Conservation (phyloP, 2,888 invertebrate genomes). For the Sarcophaga subvicina region DNA sequence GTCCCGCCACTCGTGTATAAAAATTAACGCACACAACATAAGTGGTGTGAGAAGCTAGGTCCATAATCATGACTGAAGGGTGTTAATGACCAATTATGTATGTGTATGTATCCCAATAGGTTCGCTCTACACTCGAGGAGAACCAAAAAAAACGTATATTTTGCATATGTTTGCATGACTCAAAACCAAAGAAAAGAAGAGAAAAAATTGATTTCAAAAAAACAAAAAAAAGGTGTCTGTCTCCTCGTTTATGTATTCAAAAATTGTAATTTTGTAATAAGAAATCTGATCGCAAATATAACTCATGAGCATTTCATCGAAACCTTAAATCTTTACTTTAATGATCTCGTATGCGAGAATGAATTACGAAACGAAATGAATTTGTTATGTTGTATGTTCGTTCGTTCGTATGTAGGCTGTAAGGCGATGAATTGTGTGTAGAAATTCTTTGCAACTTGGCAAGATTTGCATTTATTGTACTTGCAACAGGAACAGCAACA, state of each 20-base stretch:
- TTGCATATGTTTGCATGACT: too few species aligned
- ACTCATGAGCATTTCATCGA: slow-evolving; percentile 59
- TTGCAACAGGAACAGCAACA: slow-evolving; percentile 30
- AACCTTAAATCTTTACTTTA: slow-evolving; percentile 61
- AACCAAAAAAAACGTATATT: too few species aligned
- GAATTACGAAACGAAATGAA: slow-evolving; percentile 30
- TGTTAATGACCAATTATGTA: too few species aligned
- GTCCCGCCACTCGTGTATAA: too few species aligned
- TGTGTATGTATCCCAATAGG: too few species aligned
- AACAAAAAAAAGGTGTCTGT: too few species aligned
- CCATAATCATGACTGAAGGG: too few species aligned
- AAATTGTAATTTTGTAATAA: slow-evolving; percentile 48
- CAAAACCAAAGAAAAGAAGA: too few species aligned
- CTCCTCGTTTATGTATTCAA: background rate
- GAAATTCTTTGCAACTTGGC: background rate
- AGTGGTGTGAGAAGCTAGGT: too few species aligned
- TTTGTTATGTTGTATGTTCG: background rate
- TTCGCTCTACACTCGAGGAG: too few species aligned
- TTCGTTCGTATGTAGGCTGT: slow-evolving; percentile 74
- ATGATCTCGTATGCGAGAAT: slow-evolving; percentile 52
- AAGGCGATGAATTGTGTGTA: slow-evolving; percentile 5
- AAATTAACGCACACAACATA: too few species aligned
- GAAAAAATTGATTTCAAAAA: too few species aligned
- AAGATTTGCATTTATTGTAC: slow-evolving; percentile 70
- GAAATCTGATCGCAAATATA: slow-evolving; percentile 58